phyloP scores from a whole-genome alignment of 2,888 invertebrate genomes.

The Rhynchonema sp. region DNA sequence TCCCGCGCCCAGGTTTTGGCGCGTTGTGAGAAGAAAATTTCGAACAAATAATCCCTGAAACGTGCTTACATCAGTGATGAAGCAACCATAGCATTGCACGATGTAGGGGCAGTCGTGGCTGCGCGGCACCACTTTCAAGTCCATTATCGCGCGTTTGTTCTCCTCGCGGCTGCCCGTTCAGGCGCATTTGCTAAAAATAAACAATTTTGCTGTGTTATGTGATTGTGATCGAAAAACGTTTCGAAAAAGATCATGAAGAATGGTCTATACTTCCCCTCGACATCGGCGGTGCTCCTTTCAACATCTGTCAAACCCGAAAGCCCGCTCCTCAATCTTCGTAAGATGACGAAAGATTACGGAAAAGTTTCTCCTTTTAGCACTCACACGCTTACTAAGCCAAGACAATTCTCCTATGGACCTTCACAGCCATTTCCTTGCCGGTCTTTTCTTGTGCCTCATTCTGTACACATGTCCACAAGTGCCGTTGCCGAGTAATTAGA shows the following conservation, averaged over 20 bases:
- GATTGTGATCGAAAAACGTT: too few relatives aligned
- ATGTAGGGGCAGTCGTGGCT: constrained; percentile 92
- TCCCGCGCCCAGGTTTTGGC: too few relatives aligned
- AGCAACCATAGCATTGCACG: constrained; percentile 88
- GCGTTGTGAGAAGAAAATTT: too few relatives aligned
- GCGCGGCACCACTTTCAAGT: constrained; percentile 88
- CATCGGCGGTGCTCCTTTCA: too few relatives aligned
- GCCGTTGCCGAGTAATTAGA: constrained; percentile 31
- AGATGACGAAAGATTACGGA: too few relatives aligned
- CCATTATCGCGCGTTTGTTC: constrained; percentile 94
- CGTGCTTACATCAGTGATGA: constrained; percentile 43
- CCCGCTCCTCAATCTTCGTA: too few relatives aligned
- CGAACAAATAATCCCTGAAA: too few relatives aligned
- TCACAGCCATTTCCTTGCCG: constrained; percentile 24
- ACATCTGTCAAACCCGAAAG: too few relatives aligned
- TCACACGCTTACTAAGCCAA: not conserved
- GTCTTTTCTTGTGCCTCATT: constrained; percentile 42
- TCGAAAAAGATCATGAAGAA: too few relatives aligned
- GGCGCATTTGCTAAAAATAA: constrained; percentile 51
- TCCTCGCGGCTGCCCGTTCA: constrained; percentile 89
- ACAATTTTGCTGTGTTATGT: too few relatives aligned
- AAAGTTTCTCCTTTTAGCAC: not conserved
- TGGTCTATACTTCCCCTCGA: too few relatives aligned
- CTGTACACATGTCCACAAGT: constrained; percentile 95
- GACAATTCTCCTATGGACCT: constrained; percentile 11